A percentile compares a stretch with the other conserved stretches of the same genome.
Evolutionary conservation across 2,797 vertebrate genomes (phyloP).

Genomic region (Onychomys arenicola): DNA sequence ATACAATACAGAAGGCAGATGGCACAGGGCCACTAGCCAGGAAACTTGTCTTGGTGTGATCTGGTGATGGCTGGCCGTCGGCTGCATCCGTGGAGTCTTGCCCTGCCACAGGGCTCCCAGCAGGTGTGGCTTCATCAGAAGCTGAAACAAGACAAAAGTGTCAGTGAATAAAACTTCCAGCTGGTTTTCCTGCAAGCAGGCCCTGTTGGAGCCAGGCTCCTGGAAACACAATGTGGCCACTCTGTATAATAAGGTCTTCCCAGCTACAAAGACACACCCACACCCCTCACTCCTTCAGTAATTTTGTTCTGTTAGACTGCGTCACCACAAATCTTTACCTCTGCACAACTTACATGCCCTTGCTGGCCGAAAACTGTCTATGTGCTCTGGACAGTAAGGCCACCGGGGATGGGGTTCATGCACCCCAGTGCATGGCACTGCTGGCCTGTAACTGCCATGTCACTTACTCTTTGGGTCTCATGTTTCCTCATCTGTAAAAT

Average conservation of each 20-base stretch:
- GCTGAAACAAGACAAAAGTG: constrained; percentile 77
- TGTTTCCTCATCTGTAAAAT: not conserved
- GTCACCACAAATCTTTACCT: not conserved
- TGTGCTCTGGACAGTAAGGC: not conserved
- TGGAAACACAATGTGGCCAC: not conserved
- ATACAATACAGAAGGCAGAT: constrained; percentile 85
- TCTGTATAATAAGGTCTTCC: fast-evolving
- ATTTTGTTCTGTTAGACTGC: not conserved
- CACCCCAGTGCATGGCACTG: not conserved
- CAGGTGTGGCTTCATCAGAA: constrained; percentile 69
- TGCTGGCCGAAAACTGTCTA: not conserved
- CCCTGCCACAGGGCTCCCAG: constrained; percentile 61
- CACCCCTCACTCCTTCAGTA: not conserved
- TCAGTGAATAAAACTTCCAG: constrained; percentile 64
- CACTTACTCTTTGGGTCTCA: not conserved
- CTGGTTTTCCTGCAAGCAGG: not conserved
- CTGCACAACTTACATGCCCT: not conserved
- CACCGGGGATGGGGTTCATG: not conserved
- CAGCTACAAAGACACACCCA: fast-evolving
- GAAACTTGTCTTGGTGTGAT: constrained; percentile 48
- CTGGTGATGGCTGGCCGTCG: constrained; percentile 66
- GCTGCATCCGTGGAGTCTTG: constrained; percentile 24
- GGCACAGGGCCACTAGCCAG: constrained; percentile 55
- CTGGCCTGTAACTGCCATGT: not conserved
- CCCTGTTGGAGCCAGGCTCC: constrained; percentile 7